Evolutionary conservation across 2,113 vertebrate genomes (phyloP).

Genomic region (Lepisosteus osseus): DNA sequence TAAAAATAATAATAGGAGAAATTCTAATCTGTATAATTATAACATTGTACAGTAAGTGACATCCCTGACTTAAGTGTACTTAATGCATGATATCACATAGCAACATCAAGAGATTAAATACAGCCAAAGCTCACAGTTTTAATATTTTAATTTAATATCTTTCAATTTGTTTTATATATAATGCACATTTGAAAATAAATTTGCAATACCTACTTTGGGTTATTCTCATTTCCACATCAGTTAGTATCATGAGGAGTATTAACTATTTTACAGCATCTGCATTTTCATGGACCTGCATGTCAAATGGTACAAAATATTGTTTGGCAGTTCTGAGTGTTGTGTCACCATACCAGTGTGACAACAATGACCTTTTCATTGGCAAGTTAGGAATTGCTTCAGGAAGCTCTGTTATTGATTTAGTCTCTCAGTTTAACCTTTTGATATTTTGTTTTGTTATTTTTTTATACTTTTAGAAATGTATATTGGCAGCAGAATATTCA

Average conservation of each 20-base stretch:
- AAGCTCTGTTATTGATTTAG: not conserved
- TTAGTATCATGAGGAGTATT: not conserved
- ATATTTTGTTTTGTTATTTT: conserved; percentile 6
- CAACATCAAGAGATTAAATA: too few species aligned
- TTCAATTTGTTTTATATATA: too few species aligned
- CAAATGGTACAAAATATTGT: not conserved
- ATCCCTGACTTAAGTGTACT: too few species aligned
- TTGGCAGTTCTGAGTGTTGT: not conserved
- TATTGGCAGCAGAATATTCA: not conserved
- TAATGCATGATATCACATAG: too few species aligned
- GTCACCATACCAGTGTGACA: not conserved
- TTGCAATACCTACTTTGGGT: too few species aligned
- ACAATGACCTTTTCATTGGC: not conserved
- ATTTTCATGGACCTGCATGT: not conserved
- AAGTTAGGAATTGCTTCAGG: not conserved
- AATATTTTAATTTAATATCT: too few species aligned
- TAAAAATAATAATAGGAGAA: too few species aligned
- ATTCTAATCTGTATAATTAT: too few species aligned
- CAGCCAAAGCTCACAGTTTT: too few species aligned
- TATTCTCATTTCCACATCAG: conserved; percentile 2
- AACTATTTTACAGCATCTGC: too few species aligned
- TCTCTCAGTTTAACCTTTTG: not conserved
- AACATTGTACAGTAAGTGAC: too few species aligned
- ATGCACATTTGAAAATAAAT: too few species aligned
- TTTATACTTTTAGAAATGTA: conserved; percentile 1